Base-by-base conservation (phyloP, 1,140 invertebrate genomes). In the Drosophila bipectinata region DNA sequence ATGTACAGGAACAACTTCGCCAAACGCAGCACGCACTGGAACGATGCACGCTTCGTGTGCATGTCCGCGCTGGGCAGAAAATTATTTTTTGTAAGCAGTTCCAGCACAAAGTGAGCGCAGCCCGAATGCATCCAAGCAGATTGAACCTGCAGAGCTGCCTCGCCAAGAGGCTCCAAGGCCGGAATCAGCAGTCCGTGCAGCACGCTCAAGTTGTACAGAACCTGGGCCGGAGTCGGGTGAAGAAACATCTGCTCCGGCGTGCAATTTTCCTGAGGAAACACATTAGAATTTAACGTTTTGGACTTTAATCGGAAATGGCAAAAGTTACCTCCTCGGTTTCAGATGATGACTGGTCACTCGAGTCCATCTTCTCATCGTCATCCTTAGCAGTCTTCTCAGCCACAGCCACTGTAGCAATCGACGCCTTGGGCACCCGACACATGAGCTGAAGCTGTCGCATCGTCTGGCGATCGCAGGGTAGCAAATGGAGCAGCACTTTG, bases 131-230 rank as follows among this genome's bases (percentile, higher is more conserved):
- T 75, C 91, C 98, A 98, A 87, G 96, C 96, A 64, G 95, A 95
- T 92, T 98, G 97, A 92, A 98, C 97, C 89, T 96, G 95, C 83
- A 96, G 95, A 30, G 97, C 95, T 77, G 96, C 95, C 39, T 98
- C 97, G 0, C 96, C 94, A 71, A 96, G 93, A 3, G 96, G 95
- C 79, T 98, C 97, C 26, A 95, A 92, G 8, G 98, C 97, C 12
- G 98, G 98, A 95, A 99, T 98, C 37, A 99, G 92, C 83, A 99
- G 93, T 49, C 97, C 95, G 91, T 99, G 98, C 49, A 98, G 92
- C 47, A 98, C 97, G 94, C 98, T 92, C 67, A 94, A 92, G 68
- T 93, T 93, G 90, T 97, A 97, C 15, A 97, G 93, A 80, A 97
- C 96, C 92, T 96, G 94, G 48, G 96, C 96, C 24, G 96, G 94